phyloP scores from a whole-genome alignment of 2,888 invertebrate genomes.

The Tenthredo livida region DNA sequence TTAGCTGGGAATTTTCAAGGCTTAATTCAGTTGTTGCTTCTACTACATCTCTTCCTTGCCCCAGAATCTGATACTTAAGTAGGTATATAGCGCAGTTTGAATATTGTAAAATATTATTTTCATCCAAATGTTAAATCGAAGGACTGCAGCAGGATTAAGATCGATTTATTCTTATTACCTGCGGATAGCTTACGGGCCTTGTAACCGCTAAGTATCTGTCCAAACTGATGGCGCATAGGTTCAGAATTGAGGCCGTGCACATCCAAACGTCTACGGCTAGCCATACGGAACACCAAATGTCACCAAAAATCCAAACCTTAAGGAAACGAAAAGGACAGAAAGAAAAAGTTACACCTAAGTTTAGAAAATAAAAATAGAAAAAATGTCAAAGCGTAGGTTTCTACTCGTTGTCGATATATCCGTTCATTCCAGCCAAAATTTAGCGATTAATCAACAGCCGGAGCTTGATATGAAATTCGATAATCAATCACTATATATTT shows the following conservation, averaged over 20 bases:
- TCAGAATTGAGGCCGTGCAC: constrained; percentile 98
- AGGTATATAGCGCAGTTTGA: not conserved
- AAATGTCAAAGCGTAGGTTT: not conserved
- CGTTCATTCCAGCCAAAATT: not conserved
- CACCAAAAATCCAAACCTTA: constrained; percentile 97
- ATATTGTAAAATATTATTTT: not conserved
- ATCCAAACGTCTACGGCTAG: constrained; percentile 98
- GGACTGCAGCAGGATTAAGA: not conserved
- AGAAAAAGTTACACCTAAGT: constrained; percentile 12
- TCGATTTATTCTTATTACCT: constrained; percentile 66
- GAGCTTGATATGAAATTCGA: not conserved
- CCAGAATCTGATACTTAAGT: not conserved
- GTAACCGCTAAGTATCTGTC: constrained; percentile 98
- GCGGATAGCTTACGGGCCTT: constrained; percentile 96
- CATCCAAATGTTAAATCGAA: not conserved
- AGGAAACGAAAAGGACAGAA: constrained; percentile 67
- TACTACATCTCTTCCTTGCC: not conserved
- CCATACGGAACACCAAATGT: constrained; percentile 98
- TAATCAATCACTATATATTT: not conserved
- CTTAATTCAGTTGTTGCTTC: not conserved
- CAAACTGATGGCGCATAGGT: constrained; percentile 96
- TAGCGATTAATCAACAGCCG: not conserved
- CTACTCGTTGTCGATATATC: not conserved
- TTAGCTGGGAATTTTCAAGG: not conserved
- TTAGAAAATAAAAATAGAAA: too few relatives aligned